Base-by-base conservation (phyloP, 35 echinoderm and acorn worm genomes). In the Acanthaster planci region DNA sequence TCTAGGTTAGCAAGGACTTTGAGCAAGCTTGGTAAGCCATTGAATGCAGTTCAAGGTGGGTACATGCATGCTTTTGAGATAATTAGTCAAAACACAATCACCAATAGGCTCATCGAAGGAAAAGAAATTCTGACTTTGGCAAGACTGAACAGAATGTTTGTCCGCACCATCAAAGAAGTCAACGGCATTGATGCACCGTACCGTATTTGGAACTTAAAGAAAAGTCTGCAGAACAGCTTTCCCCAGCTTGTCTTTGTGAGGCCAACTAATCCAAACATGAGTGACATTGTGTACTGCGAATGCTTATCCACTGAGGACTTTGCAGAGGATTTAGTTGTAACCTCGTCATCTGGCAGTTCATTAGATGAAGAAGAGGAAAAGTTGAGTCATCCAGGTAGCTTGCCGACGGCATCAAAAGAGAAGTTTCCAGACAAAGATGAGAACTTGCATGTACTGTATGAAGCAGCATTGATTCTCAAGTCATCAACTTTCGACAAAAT, bases 211-310 rank as follows among this genome's bases (percentile, higher is more conserved):
- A 80, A 80, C 22, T 6, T 80, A 5, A 80, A 80, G 27, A 38
- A 47, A 47, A 35, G 78, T 5, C 78, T 80, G n/a, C 42, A 80
- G 22, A 39, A 27, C 37, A 39, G 6, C 5, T 80, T 38, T 80
- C 78, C 78, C 15, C 8, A 39, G 18, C 16, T 51, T 15, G 78
- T 44, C 8, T 80, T 80, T 80, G 2, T 7, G 17, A 5, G 5
- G 27, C 2, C 78, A 26, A 8, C 36, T 44, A n/a, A 38, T 15
- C 2, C 5, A 15, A 7, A 7, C 18, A 36, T 37, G 15, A 50
- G 78, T 23, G 78, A 80, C 44, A 44, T 80, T 7, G 78, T 80
- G 5, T 80, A 44, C 42, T 19, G 36, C 39, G 22, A 50, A 27
- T 18, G 37, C 16, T 50, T 80, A 6, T 18, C 14, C 1, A 40